Evolutionary conservation across 2,888 invertebrate species (phyloP), one percentile per base, ranked within the genome.

Genomic region (Drosophila gaucha): DNA sequence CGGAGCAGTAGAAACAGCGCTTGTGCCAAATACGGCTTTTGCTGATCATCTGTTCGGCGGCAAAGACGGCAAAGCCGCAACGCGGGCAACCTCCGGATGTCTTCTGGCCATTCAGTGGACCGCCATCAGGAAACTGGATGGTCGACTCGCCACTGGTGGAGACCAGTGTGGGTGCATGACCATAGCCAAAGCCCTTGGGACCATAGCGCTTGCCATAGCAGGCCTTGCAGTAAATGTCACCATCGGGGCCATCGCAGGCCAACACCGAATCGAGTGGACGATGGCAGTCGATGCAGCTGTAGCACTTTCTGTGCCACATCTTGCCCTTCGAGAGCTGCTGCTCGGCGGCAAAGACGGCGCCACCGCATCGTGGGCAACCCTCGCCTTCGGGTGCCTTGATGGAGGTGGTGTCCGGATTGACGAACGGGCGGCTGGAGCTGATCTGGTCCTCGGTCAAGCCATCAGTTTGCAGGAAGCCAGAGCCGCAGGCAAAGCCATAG

Each of bases 271-370:
- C 97, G 85, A 97, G 92, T 6, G 97, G 97, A 68, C 97, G 94
- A 91, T 97, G 96, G 87, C 97, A 97, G 90, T 96, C 96, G 68
- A 95, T 94, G 90, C 98, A 98, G 93, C 96, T 98, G 94, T 97
- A 98, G 93, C 98, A 98, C 90, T 96, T 96, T 93, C 96, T 97
- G 93, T 98, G 98, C 97, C 97, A 98, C 95, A 98, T 98, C 80
- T 96, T 96, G 92, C 98, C 97, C 92, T 97, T 98, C 80, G 98
- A 98, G 74, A 98, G 94, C 92, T 98, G 97, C 92, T 98, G 98
- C 92, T 99, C 99, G 72, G 99, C 99, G 75, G 97, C 97, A 92
- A 98, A 99, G 35, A 99, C 99, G 93, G 96, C 96, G 78, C 98
- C 98, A 62, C 97, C 97, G 92, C 98, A 98, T 67, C 98, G 94